These are phyloP conservation scores for Dipodomys merriami DNA, from an alignment of 2,113 vertebrate genomes.

Conservation along the genomic window DNA sequence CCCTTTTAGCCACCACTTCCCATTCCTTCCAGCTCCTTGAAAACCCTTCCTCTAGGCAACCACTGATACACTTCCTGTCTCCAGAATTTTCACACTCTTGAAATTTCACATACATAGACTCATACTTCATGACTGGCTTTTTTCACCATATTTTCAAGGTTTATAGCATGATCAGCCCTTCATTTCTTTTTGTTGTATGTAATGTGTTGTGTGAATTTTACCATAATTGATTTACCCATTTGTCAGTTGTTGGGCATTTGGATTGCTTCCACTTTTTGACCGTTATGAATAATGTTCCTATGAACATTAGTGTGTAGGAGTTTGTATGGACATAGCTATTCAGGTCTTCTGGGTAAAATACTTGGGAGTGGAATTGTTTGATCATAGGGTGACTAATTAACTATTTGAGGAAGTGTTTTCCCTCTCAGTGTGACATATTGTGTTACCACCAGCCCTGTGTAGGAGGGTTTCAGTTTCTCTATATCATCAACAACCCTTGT, in stretches of 20 bases:
- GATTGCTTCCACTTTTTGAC: not conserved
- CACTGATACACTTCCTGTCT: not conserved
- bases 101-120: not conserved
- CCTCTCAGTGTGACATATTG: not conserved
- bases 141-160: not conserved
- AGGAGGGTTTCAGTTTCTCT: not conserved
- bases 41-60: not conserved
- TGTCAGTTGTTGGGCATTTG: not conserved
- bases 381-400: not conserved
- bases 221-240: not conserved
- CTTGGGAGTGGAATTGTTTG: not conserved
- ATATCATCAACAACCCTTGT: not conserved
- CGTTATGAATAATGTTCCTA: not conserved
- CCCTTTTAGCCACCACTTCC: not conserved
- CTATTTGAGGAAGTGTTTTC: not conserved
- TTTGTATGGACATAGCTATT: not conserved
- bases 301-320: not conserved
- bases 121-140: not conserved
- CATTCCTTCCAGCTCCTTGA: not conserved
- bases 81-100: not conserved
- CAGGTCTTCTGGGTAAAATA: not conserved
- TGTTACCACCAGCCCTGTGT: not conserved
- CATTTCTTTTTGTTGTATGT: not conserved
- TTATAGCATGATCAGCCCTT: not conserved
- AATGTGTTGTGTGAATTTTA: not conserved